Conservation (phyloP, 2,888 invertebrate species). For the Euphydryas editha region DNA sequence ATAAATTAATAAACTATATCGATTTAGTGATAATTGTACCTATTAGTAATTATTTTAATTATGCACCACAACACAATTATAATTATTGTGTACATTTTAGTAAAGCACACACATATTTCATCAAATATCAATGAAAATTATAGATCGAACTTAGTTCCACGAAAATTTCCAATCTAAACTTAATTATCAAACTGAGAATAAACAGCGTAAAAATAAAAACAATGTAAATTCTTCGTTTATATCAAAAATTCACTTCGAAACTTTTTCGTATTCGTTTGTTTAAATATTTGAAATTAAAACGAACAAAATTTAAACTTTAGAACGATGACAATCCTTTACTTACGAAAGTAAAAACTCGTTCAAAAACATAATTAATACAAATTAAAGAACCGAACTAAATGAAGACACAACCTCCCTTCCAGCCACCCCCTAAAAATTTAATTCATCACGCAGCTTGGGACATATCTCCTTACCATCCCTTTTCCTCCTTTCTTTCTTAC, state of each 20-base stretch:
- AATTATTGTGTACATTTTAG: too few relatives aligned
- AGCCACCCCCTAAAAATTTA: slow-evolving; percentile 82
- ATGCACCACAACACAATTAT: too few relatives aligned
- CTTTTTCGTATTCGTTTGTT: background rate
- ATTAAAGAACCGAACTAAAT: slow-evolving; percentile 76
- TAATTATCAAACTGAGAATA: too few relatives aligned
- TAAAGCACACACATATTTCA: too few relatives aligned
- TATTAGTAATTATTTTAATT: too few relatives aligned
- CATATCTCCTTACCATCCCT: slow-evolving; percentile 79
- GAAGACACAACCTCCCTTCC: slow-evolving; percentile 75
- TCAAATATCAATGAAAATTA: too few relatives aligned
- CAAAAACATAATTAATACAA: slow-evolving; percentile 73
- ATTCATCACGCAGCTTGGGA: slow-evolving; percentile 79
- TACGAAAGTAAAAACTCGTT: slow-evolving; percentile 41
- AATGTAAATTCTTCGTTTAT: background rate
- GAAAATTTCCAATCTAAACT: too few relatives aligned
- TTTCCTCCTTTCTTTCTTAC: slow-evolving; percentile 81
- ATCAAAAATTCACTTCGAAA: background rate
- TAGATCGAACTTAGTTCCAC: too few relatives aligned
- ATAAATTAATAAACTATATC: too few relatives aligned
- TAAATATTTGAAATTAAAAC: slow-evolving; percentile 1
- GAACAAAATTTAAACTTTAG: slow-evolving; percentile 4
- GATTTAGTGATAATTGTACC: too few relatives aligned
- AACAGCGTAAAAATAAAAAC: background rate
- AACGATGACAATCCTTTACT: slow-evolving; percentile 31